Conservation (phyloP, 2,797 vertebrate species). For the Ispidina lecontei region DNA sequence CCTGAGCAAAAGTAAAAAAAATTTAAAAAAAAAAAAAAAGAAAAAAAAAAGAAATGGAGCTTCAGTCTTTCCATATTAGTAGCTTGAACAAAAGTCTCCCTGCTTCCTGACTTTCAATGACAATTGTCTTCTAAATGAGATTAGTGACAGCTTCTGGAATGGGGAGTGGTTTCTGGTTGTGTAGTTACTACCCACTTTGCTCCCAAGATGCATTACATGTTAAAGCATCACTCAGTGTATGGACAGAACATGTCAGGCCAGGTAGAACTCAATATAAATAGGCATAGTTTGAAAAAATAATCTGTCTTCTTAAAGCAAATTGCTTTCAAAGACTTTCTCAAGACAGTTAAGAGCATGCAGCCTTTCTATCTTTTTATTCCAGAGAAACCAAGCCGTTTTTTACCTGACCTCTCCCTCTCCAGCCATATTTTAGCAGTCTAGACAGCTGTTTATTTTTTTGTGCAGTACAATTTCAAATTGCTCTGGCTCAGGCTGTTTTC, state of each 20-base stretch:
- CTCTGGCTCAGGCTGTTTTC: neutral
- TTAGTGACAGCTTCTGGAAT: neutral
- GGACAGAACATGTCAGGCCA: neutral
- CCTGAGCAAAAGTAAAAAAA: neutral
- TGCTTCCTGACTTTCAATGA: neutral
- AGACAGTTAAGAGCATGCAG: neutral
- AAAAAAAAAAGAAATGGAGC: neutral
- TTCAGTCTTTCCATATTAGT: neutral
- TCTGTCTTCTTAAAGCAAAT: neutral
- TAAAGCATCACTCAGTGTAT: neutral
- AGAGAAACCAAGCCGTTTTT: neutral
- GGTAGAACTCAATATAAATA: neutral
- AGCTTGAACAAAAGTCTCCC: neutral
- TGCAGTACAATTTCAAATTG: neutral
- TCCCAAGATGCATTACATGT: neutral
- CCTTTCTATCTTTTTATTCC: neutral
- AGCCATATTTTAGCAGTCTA: neutral
- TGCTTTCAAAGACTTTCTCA: neutral
- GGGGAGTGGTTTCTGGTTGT: neutral
- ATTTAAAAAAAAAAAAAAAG: neutral
- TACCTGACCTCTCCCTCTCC: neutral
- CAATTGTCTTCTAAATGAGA: neutral
- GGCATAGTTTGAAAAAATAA: neutral
- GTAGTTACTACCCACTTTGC: neutral
- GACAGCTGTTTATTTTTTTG: neutral